Base-by-base conservation (phyloP, 2,888 invertebrate species). In the Drosophila infuscata region DNA sequence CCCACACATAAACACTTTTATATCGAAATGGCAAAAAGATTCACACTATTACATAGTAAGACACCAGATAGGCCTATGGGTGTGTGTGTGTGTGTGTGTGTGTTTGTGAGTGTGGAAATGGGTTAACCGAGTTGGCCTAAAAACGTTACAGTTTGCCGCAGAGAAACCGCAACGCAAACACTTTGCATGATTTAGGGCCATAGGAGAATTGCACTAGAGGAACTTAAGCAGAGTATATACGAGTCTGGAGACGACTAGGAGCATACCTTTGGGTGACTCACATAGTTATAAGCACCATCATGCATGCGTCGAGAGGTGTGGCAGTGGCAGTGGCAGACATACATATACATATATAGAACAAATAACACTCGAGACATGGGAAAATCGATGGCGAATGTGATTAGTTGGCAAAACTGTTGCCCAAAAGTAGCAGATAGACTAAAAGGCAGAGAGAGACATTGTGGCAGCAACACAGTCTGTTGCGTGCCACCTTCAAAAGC, bases 81-180 rank as follows among this genome's bases (percentile, higher is more conserved):
- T 9, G 17, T 30, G 1, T 48, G 11, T 9, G 0, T 9, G 17
- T 30, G 1, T 48, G 25, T 20, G 3, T 25, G 25, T 48, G 48
- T 49, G 15, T 49, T 20, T 46, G 49, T 49, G 17, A 6, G 20
- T 30, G 38, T 41, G 36, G 15, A 83, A 84, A 83, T 85, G 86
- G 86, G 83, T 86, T 85, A 85, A 83, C 68, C 70, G 79, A 70
- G 72, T 77, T 87, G 85, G 87, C 84, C 87, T 76, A 83, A 87
- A 87, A 86, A 84, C 75, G 71, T 62, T 65, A 73, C 73, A 74
- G 71, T 84, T 85, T 85, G 82, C 82, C 84, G 87, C 84, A 86
- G 79, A 64, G 30, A 58, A 54, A 61, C 81, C 81, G 83, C 83
- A 83, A 69, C 64, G 64, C 51, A 81, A 82, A 71, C 67, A 74